Evolutionary conservation across 2,888 invertebrate species (phyloP).

Genomic region (Ferrisia virgata): DNA sequence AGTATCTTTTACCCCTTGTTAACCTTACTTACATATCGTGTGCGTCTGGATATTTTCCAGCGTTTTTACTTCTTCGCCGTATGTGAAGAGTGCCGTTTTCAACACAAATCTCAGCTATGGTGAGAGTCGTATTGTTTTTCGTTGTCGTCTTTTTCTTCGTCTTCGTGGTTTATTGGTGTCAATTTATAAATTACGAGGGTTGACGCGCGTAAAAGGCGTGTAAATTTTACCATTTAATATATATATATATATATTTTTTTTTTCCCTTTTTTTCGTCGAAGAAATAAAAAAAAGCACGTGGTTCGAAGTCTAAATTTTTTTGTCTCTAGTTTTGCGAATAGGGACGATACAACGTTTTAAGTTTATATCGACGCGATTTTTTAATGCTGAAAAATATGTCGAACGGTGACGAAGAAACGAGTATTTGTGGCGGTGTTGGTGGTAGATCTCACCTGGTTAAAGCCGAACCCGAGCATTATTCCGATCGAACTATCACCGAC

Average conservation of each 20-base stretch:
- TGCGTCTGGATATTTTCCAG: conserved; percentile 17
- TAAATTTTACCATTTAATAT: neutral
- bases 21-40: conserved; percentile 22
- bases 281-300: neutral
- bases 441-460: neutral
- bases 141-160: neutral
- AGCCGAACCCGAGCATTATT: conserved; percentile 29
- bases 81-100: neutral
- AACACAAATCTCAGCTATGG: neutral
- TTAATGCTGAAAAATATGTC: neutral
- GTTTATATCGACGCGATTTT: neutral
- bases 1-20: conserved; percentile 41
- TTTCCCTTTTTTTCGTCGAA: neutral
- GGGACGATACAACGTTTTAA: no score
- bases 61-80: neutral
- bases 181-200: neutral
- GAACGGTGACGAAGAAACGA: conserved; percentile 7
- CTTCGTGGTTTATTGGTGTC: conserved; percentile 1
- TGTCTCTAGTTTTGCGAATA: no score
- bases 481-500: conserved; percentile 25
- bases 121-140: neutral
- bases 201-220: neutral
- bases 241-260: neutral
- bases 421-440: neutral
- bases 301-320: neutral